phyloP scores from a whole-genome alignment of 1,140 invertebrate species.

The Atta colombica region DNA sequence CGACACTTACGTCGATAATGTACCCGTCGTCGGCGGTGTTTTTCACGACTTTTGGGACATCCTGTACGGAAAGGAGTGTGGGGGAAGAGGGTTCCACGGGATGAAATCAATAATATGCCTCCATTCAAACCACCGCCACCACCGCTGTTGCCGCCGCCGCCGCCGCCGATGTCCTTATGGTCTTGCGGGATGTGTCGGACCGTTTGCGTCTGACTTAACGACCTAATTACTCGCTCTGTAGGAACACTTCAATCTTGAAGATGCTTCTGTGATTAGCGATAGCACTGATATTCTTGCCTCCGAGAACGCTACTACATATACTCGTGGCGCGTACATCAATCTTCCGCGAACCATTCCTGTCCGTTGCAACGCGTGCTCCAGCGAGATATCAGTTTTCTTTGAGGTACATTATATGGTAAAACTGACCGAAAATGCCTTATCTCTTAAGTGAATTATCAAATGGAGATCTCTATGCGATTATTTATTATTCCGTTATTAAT shows the following conservation, averaged over 20 bases:
- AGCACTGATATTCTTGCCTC: not conserved
- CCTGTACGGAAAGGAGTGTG: constrained; percentile 35
- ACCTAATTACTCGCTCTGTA: constrained; percentile 31
- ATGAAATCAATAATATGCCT: constrained; percentile 83
- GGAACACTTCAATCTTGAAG: constrained; percentile 45
- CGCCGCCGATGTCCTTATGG: constrained; percentile 38
- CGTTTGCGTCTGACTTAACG: constrained; percentile 24
- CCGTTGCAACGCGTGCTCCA: constrained; percentile 13
- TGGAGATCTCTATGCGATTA: not conserved
- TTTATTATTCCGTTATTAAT: constrained; percentile 35
- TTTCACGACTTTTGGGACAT: constrained; percentile 60
- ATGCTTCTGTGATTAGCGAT: constrained; percentile 28
- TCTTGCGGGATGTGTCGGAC: constrained; percentile 9
- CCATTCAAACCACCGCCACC: constrained; percentile 72
- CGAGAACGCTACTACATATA: not conserved
- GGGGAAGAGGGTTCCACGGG: constrained; percentile 65
- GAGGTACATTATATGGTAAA: constrained; percentile 26
- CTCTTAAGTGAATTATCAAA: constrained; percentile 1
- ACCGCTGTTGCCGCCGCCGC: constrained; percentile 1
- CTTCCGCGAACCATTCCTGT: constrained; percentile 31
- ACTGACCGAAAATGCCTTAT: constrained; percentile 32
- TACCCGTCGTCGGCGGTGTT: not conserved
- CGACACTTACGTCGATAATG: not conserved
- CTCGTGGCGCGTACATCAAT: constrained; percentile 41
- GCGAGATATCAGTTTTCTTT: constrained; percentile 48